Base-by-base conservation (phyloP, 2,797 vertebrate genomes). In the Pyrocephalus nanus region DNA sequence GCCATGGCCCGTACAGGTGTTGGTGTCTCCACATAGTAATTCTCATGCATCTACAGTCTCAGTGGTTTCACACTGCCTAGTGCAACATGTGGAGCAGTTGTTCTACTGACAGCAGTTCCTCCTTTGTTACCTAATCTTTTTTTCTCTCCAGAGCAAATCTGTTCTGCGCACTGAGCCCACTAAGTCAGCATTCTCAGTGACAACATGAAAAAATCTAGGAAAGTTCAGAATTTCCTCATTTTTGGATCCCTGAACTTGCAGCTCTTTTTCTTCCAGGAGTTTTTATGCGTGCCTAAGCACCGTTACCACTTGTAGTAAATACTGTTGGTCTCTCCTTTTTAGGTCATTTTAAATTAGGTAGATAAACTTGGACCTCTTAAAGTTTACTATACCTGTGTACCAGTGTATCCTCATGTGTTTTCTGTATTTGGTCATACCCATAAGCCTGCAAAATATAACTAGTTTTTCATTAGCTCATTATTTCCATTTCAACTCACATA, bases 161-260 rank as follows among this genome's bases (percentile, higher is more conserved):
- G 1, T 79, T 50, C 42, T 22, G 36, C 34, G 12, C 0, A 1
- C 22, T 55, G n/a, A 50, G n/a, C n/a, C n/a, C 12, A 21, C 27
- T 12, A 43, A 23, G 14, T 57, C 62, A 16, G 8, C 23, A 12
- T 64, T 27, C 66, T 67, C 12, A 15, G 23, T 69, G 51, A 15
- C 0, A 1, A 30, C 51, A 11, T 23, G 27, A 34, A 70, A 45
- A 69, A 74, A 74, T 43, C 18, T 38, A 45, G 48, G 11, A 30
- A 62, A 57, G 45, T 51, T 12, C 0, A 67, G 12, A 29, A 55
- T 62, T 55, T 76, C 34, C 43, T 50, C 16, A 38, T 14, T 82
- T 57, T 47, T 78, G 34, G 11, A 43, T 47, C 12, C 55, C 20
- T 42, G 27, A 77, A 55, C 50, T 30, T 40, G 25, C 6, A 50